Conservation (phyloP, 1,140 invertebrate species). For the Cydia strobilella region DNA sequence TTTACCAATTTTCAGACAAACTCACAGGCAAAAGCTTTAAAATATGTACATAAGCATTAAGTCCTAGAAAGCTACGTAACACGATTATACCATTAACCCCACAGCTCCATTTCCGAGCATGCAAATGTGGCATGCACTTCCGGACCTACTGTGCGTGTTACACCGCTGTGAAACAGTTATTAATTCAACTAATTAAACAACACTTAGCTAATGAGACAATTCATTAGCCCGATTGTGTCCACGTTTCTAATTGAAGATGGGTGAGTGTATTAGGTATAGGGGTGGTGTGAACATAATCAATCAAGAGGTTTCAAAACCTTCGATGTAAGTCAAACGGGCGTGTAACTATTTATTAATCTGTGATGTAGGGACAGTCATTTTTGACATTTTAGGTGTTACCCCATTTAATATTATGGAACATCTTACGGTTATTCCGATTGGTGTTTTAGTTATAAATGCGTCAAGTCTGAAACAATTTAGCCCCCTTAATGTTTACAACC, state of each 20-base stretch:
- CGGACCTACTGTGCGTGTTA: background rate
- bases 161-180: background rate
- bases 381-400: no score
- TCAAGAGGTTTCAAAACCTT: no score
- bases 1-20: no score
- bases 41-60: background rate
- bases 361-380: no score
- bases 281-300: no score
- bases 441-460: no score
- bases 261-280: background rate
- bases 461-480: no score
- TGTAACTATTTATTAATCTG: no score
- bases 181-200: conserved; percentile 6
- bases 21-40: background rate
- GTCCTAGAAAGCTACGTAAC: background rate
- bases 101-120: background rate
- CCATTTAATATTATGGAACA: no score
- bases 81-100: background rate
- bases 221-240: background rate
- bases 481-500: no score
- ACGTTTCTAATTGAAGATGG: background rate
- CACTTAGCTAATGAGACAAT: conserved; percentile 13
- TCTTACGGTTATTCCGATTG: no score
- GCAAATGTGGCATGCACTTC: conserved; percentile 1
- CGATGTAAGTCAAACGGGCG: no score